Evolutionary conservation across 2,888 invertebrate genomes (phyloP).

Genomic region (Scotopteryx bipunctaria): DNA sequence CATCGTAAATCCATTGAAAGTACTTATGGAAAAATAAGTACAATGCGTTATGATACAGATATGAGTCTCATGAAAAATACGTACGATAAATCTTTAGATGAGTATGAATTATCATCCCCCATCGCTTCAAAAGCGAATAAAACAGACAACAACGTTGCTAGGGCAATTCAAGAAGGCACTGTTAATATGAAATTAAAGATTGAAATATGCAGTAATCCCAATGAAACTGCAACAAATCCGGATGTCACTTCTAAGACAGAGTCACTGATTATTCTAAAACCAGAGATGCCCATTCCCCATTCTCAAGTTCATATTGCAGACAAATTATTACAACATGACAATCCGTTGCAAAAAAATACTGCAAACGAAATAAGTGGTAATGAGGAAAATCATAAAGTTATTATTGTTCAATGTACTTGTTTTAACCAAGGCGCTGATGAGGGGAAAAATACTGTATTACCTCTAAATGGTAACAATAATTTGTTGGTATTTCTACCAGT

Average conservation of each 20-base stretch:
- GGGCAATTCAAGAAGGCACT: constrained; percentile 48
- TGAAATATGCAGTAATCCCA: constrained; percentile 46
- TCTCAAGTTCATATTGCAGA: constrained; percentile 46
- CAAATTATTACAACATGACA: constrained; percentile 34
- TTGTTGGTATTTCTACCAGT: constrained; percentile 41
- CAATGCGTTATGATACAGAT: background rate
- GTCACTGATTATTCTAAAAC: constrained; percentile 28
- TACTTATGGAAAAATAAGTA: constrained; percentile 1
- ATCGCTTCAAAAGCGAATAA: constrained; percentile 7
- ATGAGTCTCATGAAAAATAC: background rate
- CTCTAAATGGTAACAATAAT: constrained; percentile 35
- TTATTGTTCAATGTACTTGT: constrained; percentile 46
- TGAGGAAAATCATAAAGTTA: constrained; percentile 37
- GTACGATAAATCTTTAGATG: background rate
- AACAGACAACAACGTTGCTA: constrained; percentile 37
- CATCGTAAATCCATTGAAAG: background rate
- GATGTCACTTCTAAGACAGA: background rate
- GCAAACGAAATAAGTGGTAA: constrained; percentile 27
- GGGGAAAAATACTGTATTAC: constrained; percentile 3
- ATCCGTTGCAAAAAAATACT: constrained; percentile 38
- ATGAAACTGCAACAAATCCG: constrained; percentile 11
- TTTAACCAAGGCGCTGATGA: constrained; percentile 32
- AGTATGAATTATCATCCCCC: background rate
- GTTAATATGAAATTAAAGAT: constrained; percentile 59
- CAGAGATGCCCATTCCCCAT: constrained; percentile 47